Conservation (phyloP, 2,113 vertebrate species). For the Pelecanus crispus region DNA sequence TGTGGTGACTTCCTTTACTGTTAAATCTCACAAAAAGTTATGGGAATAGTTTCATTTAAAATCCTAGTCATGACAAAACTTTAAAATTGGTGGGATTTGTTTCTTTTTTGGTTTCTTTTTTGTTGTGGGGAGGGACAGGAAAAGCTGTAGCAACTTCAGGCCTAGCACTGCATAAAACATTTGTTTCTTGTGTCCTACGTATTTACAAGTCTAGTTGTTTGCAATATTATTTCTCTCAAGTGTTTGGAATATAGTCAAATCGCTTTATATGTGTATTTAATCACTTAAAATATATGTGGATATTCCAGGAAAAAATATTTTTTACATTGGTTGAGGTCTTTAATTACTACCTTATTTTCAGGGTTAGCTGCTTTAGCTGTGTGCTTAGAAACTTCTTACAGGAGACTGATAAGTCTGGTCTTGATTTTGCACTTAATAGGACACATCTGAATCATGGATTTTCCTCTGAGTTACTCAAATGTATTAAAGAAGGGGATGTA, state of each 20-base stretch:
- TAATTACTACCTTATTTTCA: not conserved
- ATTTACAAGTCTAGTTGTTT: not conserved
- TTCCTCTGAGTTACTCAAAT: not conserved
- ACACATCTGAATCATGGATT: not conserved
- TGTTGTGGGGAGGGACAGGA: not conserved
- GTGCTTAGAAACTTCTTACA: not conserved
- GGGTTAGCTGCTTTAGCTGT: not conserved
- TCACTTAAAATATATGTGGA: not conserved
- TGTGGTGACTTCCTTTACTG: not conserved
- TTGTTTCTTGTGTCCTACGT: not conserved
- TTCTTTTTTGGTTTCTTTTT: not conserved
- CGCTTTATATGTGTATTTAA: not conserved
- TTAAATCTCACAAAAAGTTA: not conserved
- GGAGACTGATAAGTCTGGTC: not conserved
- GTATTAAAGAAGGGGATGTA: not conserved
- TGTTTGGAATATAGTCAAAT: not conserved
- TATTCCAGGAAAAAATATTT: not conserved
- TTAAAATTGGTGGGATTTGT: not conserved
- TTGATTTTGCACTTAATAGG: not conserved
- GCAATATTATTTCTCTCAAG: not conserved
- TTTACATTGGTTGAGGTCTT: not conserved
- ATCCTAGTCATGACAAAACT: not conserved
- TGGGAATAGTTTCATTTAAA: not conserved
- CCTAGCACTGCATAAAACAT: not conserved
- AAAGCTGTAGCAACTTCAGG: not conserved